Conservation (phyloP, 2,888 invertebrate species). For the Drosophila koepferae region DNA sequence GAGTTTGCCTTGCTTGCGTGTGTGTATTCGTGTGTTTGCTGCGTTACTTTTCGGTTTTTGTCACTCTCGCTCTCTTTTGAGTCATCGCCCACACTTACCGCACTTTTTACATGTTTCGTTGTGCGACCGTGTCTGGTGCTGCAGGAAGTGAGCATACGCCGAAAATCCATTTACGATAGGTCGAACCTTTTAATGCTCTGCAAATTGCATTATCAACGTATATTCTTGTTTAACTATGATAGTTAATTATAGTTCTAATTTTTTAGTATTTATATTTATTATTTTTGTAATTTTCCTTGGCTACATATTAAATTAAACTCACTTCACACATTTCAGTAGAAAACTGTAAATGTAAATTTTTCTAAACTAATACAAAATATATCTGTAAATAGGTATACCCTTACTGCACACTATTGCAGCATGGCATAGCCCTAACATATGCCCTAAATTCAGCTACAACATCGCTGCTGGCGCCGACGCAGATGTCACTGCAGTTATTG, state of each 20-base stretch:
- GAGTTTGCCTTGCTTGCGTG: background rate
- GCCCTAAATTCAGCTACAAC: conserved; percentile 64
- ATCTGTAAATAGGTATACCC: background rate
- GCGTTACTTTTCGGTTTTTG: conserved; percentile 47
- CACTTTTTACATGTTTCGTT: conserved; percentile 18
- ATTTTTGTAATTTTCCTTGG: too few relatives aligned
- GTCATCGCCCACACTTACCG: conserved; percentile 54
- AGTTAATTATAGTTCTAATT: background rate
- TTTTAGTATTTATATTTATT: background rate
- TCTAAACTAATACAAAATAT: background rate
- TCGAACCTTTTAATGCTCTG: conserved; percentile 36
- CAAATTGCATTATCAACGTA: background rate
- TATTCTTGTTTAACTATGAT: background rate
- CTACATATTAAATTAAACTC: too few relatives aligned
- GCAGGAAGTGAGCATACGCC: conserved; percentile 40
- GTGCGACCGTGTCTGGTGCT: conserved; percentile 42
- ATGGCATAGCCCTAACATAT: conserved; percentile 35
- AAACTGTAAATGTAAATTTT: too few relatives aligned
- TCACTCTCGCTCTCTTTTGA: conserved; percentile 78
- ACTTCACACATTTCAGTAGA: background rate
- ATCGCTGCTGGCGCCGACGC: conserved; percentile 45
- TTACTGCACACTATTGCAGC: background rate
- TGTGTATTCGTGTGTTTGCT: conserved; percentile 31
- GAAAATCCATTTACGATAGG: conserved; percentile 1
- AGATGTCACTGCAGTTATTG: conserved; percentile 61